phyloP scores from a whole-genome alignment of 2,888 invertebrate species.

The Hydroisotoma schaefferi region DNA sequence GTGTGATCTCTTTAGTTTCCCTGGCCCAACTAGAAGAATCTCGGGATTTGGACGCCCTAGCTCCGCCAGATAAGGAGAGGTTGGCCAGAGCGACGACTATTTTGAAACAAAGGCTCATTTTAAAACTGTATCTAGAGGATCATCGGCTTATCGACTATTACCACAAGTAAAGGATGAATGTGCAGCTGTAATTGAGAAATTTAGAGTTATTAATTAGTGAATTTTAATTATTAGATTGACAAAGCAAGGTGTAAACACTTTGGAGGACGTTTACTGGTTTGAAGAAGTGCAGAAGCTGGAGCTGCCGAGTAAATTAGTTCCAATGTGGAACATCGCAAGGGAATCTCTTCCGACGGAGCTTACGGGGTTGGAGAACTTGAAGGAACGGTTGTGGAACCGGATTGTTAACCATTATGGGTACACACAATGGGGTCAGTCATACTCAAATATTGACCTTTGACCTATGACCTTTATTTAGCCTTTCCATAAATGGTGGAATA shows the following conservation, averaged over 20 bases:
- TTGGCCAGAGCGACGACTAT: slow-evolving; percentile 75
- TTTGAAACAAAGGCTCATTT: slow-evolving; percentile 76
- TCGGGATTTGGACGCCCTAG: slow-evolving; percentile 55
- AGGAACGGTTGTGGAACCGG: slow-evolving; percentile 81
- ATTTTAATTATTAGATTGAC: slow-evolving; percentile 9
- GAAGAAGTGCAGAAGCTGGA: slow-evolving; percentile 72
- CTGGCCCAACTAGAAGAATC: slow-evolving; percentile 64
- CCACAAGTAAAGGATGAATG: slow-evolving; percentile 53
- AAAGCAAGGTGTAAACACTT: slow-evolving; percentile 70
- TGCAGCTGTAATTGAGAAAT: neutral
- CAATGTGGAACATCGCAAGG: slow-evolving; percentile 69
- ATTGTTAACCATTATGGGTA: slow-evolving; percentile 57
- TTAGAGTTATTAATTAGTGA: neutral
- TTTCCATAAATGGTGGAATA: neutral
- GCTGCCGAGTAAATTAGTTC: slow-evolving; percentile 71
- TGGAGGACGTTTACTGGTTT: slow-evolving; percentile 87
- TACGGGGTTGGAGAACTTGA: slow-evolving; percentile 70
- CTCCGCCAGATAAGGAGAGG: slow-evolving; percentile 77
- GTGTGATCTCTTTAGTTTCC: slow-evolving; percentile 77
- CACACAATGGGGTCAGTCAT: no score
- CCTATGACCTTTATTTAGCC: neutral
- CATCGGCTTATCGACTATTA: slow-evolving; percentile 52
- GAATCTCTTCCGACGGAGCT: slow-evolving; percentile 73
- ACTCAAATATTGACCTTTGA: no score
- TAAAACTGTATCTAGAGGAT: slow-evolving; percentile 73